phyloP scores from a whole-genome alignment of 2,113 vertebrate genomes.

The Ginglymostoma cirratum region DNA sequence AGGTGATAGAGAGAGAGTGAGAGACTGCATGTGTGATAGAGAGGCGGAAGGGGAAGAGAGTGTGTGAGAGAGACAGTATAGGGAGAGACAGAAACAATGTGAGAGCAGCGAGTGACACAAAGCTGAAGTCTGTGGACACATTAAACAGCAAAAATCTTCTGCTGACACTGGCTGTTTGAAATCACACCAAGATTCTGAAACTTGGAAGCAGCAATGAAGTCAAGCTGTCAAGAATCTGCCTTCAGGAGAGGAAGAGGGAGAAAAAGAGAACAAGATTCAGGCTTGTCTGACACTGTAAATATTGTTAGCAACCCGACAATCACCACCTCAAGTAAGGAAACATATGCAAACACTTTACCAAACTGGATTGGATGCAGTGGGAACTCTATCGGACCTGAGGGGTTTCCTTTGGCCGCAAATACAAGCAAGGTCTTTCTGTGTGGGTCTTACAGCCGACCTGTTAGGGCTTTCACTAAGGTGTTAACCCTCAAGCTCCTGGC shows the following conservation, averaged over 20 bases:
- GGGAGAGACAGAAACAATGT: background rate
- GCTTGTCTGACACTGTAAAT: background rate
- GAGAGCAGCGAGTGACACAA: too few relatives aligned
- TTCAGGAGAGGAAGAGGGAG: background rate
- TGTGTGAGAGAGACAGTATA: background rate
- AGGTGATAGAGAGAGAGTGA: too few relatives aligned
- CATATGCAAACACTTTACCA: background rate
- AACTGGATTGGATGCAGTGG: background rate
- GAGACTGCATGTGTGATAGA: background rate
- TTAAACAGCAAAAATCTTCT: background rate
- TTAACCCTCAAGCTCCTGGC: background rate
- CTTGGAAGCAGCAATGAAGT: background rate
- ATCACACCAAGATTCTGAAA: background rate
- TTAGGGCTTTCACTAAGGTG: background rate
- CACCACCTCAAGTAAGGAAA: background rate
- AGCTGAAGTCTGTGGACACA: background rate
- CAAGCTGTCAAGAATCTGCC: background rate
- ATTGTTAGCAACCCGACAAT: background rate
- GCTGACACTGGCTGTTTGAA: background rate
- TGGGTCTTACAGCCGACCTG: background rate
- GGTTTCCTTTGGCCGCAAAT: background rate
- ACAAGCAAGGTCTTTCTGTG: background rate
- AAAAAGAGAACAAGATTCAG: background rate
- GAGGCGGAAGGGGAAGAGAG: background rate
- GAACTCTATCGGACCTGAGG: slow-evolving; percentile 7